A percentile compares a stretch with the other conserved stretches of the same genome.
Conservation (phyloP, 2,888 invertebrate species). For the Eulithis testata region DNA sequence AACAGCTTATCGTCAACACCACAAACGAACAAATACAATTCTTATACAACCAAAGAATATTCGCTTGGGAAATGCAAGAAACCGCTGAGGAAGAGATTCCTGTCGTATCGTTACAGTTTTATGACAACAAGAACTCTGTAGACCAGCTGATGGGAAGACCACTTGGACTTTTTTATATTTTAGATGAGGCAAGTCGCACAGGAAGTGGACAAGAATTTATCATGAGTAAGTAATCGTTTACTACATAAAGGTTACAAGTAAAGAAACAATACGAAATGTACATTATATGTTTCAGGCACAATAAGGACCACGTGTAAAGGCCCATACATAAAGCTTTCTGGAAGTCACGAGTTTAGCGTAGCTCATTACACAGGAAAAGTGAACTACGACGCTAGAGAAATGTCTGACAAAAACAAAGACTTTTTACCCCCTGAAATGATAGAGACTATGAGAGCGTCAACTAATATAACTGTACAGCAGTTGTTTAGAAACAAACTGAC, state of each 20-base stretch:
- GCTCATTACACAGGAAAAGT: conserved; percentile 96
- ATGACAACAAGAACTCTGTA: conserved; percentile 94
- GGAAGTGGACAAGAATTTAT: conserved; percentile 89
- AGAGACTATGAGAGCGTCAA: conserved; percentile 92
- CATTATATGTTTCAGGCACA: conserved; percentile 72
- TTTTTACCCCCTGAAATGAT: conserved; percentile 96
- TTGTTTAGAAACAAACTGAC: conserved; percentile 94
- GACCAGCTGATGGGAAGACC: conserved; percentile 95
- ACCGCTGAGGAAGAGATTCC: conserved; percentile 92
- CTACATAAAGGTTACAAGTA: background rate
- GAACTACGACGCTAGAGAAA: conserved; percentile 92
- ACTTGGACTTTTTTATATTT: conserved; percentile 91
- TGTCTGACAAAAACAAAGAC: conserved; percentile 95
- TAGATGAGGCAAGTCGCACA: conserved; percentile 94
- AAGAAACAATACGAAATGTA: conserved; percentile 15
- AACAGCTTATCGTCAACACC: conserved; percentile 95
- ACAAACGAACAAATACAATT: conserved; percentile 97
- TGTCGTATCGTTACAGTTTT: conserved; percentile 89
- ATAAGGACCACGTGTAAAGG: conserved; percentile 81
- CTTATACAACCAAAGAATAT: conserved; percentile 95
- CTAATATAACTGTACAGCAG: conserved; percentile 87
- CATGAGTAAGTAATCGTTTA: conserved; percentile 82
- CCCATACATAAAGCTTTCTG: conserved; percentile 82
- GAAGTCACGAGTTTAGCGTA: conserved; percentile 90
- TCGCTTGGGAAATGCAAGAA: conserved; percentile 94